Conservation (phyloP, 2,888 invertebrate species). For the Drosophila nigricruria region DNA sequence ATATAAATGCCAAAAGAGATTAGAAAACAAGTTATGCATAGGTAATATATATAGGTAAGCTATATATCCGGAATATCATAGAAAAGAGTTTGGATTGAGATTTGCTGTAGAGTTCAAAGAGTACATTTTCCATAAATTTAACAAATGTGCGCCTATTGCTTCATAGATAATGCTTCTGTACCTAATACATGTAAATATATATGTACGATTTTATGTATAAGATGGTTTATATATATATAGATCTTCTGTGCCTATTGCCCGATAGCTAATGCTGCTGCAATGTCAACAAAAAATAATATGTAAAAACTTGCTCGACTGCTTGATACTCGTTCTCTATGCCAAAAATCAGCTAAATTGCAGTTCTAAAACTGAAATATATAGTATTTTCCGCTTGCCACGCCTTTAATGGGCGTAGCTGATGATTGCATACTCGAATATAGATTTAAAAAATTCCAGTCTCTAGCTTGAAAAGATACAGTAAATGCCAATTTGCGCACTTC, state of each 20-base stretch:
- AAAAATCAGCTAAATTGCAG: neutral
- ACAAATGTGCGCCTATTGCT: conserved; percentile 4
- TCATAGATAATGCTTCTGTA: neutral
- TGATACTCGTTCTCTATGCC: neutral
- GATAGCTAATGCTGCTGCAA: neutral
- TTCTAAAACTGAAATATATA: neutral
- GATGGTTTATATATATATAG: neutral
- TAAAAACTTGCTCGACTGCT: neutral
- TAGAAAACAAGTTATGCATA: neutral
- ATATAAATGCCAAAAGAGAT: neutral
- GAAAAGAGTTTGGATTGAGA: neutral
- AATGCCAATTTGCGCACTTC: too few relatives aligned
- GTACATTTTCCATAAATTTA: neutral
- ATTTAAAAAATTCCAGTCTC: too few relatives aligned
- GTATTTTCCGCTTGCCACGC: neutral
- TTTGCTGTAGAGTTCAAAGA: too few relatives aligned
- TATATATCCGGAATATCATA: neutral
- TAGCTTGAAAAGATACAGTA: too few relatives aligned
- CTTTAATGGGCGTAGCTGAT: neutral
- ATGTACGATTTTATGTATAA: neutral
- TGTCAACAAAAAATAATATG: neutral
- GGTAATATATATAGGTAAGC: conserved; percentile 2
- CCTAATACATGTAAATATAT: neutral
- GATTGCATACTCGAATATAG: too few relatives aligned
- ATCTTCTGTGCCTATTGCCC: neutral